These are phyloP conservation scores for Pollachius pollachius DNA, from an alignment of 2,113 vertebrate species.

Conservation along the genomic window DNA sequence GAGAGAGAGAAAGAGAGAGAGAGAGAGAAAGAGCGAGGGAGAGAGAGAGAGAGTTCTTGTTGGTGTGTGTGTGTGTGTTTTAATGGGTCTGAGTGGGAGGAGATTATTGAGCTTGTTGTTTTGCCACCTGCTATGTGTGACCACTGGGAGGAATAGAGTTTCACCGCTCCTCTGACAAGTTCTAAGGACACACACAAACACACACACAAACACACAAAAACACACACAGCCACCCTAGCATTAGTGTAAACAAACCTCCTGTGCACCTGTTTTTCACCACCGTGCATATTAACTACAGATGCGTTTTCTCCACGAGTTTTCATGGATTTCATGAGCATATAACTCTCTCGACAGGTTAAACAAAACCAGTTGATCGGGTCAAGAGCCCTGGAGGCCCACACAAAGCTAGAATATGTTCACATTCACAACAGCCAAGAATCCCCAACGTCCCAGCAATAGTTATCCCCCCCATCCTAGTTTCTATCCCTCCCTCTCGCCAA, in stretches of 20 bases:
- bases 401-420: too few species aligned
- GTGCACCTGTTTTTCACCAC: background rate
- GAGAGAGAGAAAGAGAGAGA: background rate
- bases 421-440: too few species aligned
- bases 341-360: background rate
- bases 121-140: constrained; percentile 39
- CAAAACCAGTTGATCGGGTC: too few species aligned
- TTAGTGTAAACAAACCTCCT: background rate
- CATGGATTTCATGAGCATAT: background rate
- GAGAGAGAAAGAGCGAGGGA: background rate
- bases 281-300: background rate
- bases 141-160: constrained; percentile 26
- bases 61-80: background rate
- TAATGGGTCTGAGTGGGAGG: background rate
- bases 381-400: too few species aligned
- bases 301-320: background rate
- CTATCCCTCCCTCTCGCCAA: background rate
- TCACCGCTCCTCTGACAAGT: constrained; percentile 30
- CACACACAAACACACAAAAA: constrained; percentile 4
- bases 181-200: constrained; percentile 14
- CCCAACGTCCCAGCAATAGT: too few species aligned
- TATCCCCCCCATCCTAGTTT: constrained; percentile 8
- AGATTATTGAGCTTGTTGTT: constrained; percentile 13
- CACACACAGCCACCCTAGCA: background rate
- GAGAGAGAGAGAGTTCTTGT: background rate